Evolutionary conservation across 2,113 vertebrate genomes (phyloP).

Genomic region (Ochotona curzoniae): DNA sequence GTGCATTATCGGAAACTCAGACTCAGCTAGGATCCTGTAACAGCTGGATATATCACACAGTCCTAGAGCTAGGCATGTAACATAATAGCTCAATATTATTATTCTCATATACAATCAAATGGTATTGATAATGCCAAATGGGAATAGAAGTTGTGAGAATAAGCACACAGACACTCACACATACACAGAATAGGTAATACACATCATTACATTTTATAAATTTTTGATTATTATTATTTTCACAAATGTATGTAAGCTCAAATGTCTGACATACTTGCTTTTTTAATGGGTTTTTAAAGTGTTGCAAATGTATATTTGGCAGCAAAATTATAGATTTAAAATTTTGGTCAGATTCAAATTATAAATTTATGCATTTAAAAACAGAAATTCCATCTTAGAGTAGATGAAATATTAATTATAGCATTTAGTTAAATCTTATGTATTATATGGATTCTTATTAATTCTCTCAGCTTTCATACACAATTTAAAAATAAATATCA

Average conservation of each 20-base stretch:
- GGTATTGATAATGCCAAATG: not conserved
- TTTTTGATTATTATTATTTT: conserved; percentile 3
- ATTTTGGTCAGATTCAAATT: not conserved
- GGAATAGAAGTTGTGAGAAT: not conserved
- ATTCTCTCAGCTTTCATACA: not conserved
- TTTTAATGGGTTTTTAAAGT: not conserved
- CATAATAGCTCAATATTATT: not conserved
- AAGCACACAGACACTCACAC: not conserved
- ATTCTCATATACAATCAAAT: not conserved
- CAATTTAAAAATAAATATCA: not conserved
- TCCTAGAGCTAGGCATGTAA: not conserved
- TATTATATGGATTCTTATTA: not conserved
- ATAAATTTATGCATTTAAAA: not conserved
- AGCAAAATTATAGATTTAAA: not conserved
- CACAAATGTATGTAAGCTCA: not conserved
- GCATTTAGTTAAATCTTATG: not conserved
- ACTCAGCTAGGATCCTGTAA: not conserved
- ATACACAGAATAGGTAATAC: not conserved
- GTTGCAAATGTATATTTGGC: not conserved
- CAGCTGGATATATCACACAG: conserved; percentile 25
- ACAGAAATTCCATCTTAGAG: not conserved
- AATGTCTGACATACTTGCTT: not conserved
- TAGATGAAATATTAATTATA: not conserved
- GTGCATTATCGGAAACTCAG: not conserved
- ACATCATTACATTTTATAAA: not conserved